Evolutionary conservation across 2,797 vertebrate species (phyloP).

Genomic region (Linurgus olivaceus): DNA sequence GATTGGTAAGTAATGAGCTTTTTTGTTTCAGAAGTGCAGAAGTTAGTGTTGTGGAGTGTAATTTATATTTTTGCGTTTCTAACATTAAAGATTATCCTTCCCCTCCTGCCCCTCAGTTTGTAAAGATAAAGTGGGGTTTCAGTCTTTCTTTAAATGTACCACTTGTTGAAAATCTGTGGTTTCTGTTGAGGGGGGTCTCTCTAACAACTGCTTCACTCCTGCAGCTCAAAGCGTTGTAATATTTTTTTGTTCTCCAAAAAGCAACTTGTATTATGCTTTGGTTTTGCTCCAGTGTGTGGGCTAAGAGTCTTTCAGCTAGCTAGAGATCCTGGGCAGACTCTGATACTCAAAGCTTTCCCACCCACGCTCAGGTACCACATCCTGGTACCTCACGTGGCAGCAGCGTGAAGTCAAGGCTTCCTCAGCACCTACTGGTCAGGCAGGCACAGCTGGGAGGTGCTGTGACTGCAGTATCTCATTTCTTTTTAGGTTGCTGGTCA

Average conservation of each 20-base stretch:
- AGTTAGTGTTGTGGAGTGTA: neutral
- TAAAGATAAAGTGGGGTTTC: neutral
- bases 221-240: neutral
- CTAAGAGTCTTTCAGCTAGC: neutral
- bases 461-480: neutral
- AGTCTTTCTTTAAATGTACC: neutral
- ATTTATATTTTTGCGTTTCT: neutral
- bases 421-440: neutral
- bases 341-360: neutral
- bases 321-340: neutral
- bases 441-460: neutral
- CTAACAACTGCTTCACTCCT: neutral
- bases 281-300: neutral
- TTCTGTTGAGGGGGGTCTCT: neutral
- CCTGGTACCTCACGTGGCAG: neutral
- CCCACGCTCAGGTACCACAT: fast-evolving
- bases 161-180: neutral
- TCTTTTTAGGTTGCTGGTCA: neutral
- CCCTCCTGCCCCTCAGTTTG: fast-evolving
- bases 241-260: neutral
- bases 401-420: neutral
- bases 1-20: neutral
- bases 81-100: neutral
- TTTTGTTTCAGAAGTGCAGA: neutral
- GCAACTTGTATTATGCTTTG: neutral